A percentile compares a stretch with the other conserved stretches of the same genome.
phyloP scores from a whole-genome alignment of 2,888 invertebrate species.

The Ctenicera cuprea region DNA sequence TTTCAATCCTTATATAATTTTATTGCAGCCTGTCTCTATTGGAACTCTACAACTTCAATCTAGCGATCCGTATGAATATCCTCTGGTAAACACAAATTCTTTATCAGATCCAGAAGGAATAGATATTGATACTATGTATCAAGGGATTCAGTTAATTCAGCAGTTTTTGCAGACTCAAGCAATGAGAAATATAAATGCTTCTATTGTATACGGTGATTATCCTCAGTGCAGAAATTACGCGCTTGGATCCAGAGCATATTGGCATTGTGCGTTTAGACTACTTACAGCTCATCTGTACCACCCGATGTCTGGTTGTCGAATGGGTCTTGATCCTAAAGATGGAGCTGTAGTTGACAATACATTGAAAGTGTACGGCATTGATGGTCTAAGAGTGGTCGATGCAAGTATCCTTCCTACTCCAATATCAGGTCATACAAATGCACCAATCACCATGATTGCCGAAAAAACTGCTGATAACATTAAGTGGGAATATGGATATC shows the following conservation, averaged over 20 bases:
- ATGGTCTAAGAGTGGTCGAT: constrained; percentile 73
- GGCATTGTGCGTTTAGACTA: constrained; percentile 72
- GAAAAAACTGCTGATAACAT: constrained; percentile 75
- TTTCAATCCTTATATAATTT: constrained; percentile 53
- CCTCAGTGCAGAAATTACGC: constrained; percentile 72
- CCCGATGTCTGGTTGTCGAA: constrained; percentile 74
- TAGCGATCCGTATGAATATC: constrained; percentile 61
- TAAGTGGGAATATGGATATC: constrained; percentile 58
- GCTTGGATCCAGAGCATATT: constrained; percentile 71
- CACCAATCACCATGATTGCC: constrained; percentile 74
- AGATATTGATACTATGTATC: constrained; percentile 79
- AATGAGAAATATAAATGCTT: constrained; percentile 36
- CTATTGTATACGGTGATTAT: constrained; percentile 18
- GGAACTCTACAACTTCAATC: constrained; percentile 61
- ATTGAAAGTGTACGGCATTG: constrained; percentile 73
- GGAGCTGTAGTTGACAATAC: constrained; percentile 74
- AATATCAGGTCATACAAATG: constrained; percentile 74
- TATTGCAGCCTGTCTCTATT: constrained; percentile 61
- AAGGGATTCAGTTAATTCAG: constrained; percentile 73
- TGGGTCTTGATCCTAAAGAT: constrained; percentile 73
- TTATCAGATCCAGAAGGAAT: constrained; percentile 61
- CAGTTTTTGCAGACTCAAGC: constrained; percentile 66
- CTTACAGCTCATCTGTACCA: constrained; percentile 72
- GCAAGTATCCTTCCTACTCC: constrained; percentile 75
- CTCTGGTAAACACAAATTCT: constrained; percentile 60